Evolutionary conservation across 2,797 vertebrate genomes (phyloP).

Genomic region (Pipistrellus pygmaeus): DNA sequence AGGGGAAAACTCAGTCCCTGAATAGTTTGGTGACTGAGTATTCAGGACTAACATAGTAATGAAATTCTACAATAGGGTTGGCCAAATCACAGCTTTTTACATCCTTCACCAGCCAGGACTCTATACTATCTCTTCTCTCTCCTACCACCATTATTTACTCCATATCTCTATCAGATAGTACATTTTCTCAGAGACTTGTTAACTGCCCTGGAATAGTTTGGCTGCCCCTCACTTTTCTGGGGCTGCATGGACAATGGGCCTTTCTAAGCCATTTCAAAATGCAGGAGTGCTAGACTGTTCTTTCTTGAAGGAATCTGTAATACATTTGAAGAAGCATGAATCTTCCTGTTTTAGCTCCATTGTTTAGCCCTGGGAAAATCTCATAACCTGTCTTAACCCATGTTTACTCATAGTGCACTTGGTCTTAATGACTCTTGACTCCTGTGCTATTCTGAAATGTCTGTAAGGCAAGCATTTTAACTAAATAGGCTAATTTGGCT

Average conservation of each 20-base stretch:
- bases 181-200: conserved; percentile 22
- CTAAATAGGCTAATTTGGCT: neutral
- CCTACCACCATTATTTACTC: neutral
- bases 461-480: neutral
- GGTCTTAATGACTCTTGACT: neutral
- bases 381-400: neutral
- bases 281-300: neutral
- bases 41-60: neutral
- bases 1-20: neutral
- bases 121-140: neutral
- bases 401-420: neutral
- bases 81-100: neutral
- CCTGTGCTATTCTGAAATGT: neutral
- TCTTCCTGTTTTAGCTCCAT: neutral
- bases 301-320: neutral
- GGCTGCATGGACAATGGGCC: neutral
- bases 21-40: neutral
- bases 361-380: neutral
- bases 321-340: neutral
- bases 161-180: neutral
- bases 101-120: neutral
- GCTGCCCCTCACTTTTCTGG: neutral
- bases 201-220: neutral
- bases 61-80: neutral
- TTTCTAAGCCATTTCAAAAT: neutral